Evolutionary conservation across 2,797 vertebrate genomes (phyloP).

Genomic region (Bucorvus abyssinicus): DNA sequence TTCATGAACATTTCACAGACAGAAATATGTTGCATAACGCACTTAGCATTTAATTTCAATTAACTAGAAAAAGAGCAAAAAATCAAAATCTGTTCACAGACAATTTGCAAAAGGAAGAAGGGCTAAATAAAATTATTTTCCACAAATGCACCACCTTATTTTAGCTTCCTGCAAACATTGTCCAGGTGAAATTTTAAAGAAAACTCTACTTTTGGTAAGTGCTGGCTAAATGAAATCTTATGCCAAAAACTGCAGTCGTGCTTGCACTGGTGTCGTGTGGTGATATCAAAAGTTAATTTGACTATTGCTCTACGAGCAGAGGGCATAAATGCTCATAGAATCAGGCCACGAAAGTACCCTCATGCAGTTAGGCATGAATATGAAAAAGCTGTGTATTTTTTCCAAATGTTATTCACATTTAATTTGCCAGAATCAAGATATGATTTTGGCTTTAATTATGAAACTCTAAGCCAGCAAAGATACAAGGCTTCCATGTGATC

Average conservation of each 20-base stretch:
- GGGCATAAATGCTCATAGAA: slow-evolving; percentile 36
- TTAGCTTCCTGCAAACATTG: not conserved
- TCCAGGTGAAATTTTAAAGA: slow-evolving; percentile 26
- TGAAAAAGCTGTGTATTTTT: slow-evolving; percentile 61
- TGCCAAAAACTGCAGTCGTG: not conserved
- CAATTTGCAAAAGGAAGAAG: slow-evolving; percentile 51
- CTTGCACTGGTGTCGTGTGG: not conserved
- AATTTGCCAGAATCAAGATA: slow-evolving; percentile 60
- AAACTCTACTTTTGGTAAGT: not conserved
- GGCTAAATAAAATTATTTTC: slow-evolving; percentile 22
- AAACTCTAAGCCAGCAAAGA: slow-evolving; percentile 51
- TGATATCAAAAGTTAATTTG: slow-evolving; percentile 17
- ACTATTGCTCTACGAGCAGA: not conserved
- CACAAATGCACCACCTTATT: not conserved
- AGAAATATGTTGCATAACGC: slow-evolving; percentile 67
- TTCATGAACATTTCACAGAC: slow-evolving; percentile 66
- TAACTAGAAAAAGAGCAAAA: slow-evolving; percentile 68
- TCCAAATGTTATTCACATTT: slow-evolving; percentile 53
- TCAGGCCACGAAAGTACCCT: slow-evolving; percentile 24
- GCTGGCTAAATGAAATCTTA: not conserved
- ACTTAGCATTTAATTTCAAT: slow-evolving; percentile 66
- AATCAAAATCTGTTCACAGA: slow-evolving; percentile 69
- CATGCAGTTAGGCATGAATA: slow-evolving; percentile 42
- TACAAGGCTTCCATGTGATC: slow-evolving; percentile 44
- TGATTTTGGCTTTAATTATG: slow-evolving; percentile 47